Conservation (phyloP, 2,797 vertebrate species). For the Pipistrellus pygmaeus region DNA sequence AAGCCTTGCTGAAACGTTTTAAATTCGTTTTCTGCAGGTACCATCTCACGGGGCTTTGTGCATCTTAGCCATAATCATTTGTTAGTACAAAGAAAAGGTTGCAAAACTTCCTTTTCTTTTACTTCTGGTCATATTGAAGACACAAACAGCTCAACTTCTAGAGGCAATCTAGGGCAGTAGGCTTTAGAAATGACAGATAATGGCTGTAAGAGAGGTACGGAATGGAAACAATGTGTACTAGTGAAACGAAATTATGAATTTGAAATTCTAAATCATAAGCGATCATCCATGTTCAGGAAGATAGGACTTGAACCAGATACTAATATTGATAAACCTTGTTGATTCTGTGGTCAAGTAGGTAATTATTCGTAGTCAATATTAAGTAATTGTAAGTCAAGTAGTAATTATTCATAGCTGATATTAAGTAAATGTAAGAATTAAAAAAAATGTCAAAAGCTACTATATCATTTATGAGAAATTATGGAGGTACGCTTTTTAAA, state of each 20-base stretch:
- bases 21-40: background rate
- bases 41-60: background rate
- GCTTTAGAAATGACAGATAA: background rate
- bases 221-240: background rate
- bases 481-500: background rate
- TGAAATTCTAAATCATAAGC: background rate
- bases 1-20: conserved; percentile 13
- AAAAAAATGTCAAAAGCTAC: background rate
- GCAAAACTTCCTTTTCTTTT: conserved; percentile 3
- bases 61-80: background rate
- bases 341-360: conserved; percentile 4
- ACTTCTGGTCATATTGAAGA: conserved; percentile 28
- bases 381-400: conserved; percentile 37
- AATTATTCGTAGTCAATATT: conserved; percentile 37
- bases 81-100: conserved; percentile 41
- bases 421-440: conserved; percentile 49
- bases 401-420: conserved; percentile 36
- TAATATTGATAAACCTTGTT: conserved; percentile 28
- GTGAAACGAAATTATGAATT: background rate
- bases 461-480: conserved; percentile 39
- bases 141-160: background rate
- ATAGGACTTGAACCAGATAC: background rate
- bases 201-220: background rate
- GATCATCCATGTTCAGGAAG: background rate
- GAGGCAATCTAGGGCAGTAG: background rate